Conservation (phyloP, 2,113 vertebrate genomes). For the Bubalus kerabau region DNA sequence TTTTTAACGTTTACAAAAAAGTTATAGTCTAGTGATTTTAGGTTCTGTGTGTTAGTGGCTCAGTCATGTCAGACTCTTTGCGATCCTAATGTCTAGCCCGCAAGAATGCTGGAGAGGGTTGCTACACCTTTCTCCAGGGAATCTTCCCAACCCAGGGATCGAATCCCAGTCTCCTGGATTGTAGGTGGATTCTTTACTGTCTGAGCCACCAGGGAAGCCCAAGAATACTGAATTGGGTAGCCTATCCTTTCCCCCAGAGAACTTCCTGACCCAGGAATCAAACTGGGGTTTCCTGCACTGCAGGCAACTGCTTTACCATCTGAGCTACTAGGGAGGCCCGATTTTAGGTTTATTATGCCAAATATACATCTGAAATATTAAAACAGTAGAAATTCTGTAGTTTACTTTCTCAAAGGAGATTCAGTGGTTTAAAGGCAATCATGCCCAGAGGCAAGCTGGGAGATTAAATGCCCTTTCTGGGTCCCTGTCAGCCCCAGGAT, state of each 20-base stretch:
- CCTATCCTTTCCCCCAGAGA: neutral
- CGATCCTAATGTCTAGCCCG: neutral
- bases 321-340: neutral
- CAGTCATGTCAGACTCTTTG: neutral
- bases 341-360: neutral
- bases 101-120: neutral
- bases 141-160: neutral
- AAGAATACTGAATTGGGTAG: neutral
- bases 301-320: neutral
- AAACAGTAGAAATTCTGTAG: neutral
- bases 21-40: neutral
- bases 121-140: neutral
- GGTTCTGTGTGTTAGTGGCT: neutral
- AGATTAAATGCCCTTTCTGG: constrained; percentile 49
- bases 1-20: neutral
- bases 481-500: neutral
- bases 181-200: neutral
- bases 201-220: neutral
- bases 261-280: neutral
- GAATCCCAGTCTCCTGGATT: rapidly evolving
- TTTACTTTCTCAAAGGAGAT: constrained; percentile 18
- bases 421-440: constrained; percentile 16
- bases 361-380: neutral
- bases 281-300: neutral
- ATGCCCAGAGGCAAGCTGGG: neutral